Conservation (phyloP, 2,113 vertebrate genomes). For the Strigops habroptila region DNA sequence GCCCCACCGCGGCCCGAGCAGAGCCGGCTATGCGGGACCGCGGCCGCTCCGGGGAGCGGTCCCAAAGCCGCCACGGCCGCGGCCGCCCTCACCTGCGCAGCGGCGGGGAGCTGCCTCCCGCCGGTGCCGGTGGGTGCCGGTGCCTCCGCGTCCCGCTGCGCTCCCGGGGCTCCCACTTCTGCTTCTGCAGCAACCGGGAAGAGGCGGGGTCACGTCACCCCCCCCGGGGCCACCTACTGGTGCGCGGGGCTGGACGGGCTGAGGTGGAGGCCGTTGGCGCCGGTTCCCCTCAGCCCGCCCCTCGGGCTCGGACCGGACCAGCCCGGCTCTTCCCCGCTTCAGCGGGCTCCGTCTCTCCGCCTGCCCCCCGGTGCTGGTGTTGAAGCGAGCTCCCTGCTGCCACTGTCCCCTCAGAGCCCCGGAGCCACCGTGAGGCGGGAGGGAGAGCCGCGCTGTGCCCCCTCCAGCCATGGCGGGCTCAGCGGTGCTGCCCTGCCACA, state of each 20-base stretch:
- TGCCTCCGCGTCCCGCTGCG: not conserved
- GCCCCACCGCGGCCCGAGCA: too few species aligned
- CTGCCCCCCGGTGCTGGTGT: not conserved
- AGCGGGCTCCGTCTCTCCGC: too few species aligned
- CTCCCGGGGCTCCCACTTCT: not conserved
- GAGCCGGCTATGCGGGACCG: too few species aligned
- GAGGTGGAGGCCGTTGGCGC: not conserved
- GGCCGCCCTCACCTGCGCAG: not conserved
- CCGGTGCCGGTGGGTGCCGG: not conserved
- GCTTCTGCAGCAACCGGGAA: not conserved
- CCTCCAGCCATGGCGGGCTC: not conserved
- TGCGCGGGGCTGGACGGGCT: not conserved
- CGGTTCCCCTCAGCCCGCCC: not conserved
- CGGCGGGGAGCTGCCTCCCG: not conserved
- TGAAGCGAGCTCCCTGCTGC: not conserved
- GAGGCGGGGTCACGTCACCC: not conserved
- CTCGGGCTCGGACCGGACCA: too few species aligned
- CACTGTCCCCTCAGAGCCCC: not conserved
- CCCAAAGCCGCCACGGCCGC: too few species aligned
- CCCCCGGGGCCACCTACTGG: not conserved
- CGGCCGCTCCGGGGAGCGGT: too few species aligned
- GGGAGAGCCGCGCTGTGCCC: not conserved
- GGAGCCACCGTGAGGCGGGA: not conserved
- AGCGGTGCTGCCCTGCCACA: too few species aligned
- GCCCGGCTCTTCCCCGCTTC: not conserved